phyloP scores from a whole-genome alignment of 2,113 vertebrate species.

The Sebastes schlegelii region DNA sequence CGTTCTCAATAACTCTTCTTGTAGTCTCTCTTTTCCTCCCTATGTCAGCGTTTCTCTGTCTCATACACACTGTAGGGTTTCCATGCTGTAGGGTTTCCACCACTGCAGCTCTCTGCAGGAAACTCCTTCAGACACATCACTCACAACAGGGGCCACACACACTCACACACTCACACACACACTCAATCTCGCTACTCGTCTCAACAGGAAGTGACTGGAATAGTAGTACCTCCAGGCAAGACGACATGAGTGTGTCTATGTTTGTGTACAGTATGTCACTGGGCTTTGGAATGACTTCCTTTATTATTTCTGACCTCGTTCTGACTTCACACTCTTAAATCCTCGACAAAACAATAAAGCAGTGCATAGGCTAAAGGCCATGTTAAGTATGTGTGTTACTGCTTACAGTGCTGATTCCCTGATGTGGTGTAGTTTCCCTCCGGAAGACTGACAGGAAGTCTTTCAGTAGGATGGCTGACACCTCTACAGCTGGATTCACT shows the following conservation, averaged over 20 bases:
- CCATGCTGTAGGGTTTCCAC: conserved; percentile 32
- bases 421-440: neutral
- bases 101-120: conserved; percentile 57
- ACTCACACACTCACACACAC: conserved; percentile 36
- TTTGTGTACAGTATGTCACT: conserved; percentile 33
- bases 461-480: conserved; percentile 16
- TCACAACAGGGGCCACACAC: conserved; percentile 36
- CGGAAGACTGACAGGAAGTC: neutral
- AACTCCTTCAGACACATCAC: conserved; percentile 59
- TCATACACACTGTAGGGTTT: conserved; percentile 3
- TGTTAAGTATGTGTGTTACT: neutral
- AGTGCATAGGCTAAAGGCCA: neutral
- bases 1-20: neutral
- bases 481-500: neutral
- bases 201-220: conserved; percentile 53
- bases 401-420: conserved; percentile 22
- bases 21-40: neutral
- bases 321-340: conserved; percentile 42
- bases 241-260: neutral
- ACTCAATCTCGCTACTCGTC: conserved; percentile 11
- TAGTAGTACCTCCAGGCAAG: conserved; percentile 46
- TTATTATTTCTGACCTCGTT: conserved; percentile 29
- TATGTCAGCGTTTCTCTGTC: neutral
- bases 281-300: conserved; percentile 13
- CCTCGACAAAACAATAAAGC: neutral